Evolutionary conservation across 2,888 invertebrate genomes (phyloP).

Genomic region (Tortricodes alternella): DNA sequence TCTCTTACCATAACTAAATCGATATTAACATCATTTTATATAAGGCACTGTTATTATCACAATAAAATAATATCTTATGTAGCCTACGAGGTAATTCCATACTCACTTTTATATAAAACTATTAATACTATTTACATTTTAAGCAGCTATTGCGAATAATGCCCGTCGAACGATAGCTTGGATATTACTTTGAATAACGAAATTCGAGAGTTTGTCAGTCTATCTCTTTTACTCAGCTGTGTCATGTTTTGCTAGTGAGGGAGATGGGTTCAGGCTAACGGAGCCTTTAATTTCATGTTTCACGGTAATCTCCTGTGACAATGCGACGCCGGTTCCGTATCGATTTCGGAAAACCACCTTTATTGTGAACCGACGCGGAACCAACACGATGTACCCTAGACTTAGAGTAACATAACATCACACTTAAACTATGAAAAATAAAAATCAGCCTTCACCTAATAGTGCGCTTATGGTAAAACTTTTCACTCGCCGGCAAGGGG

Average conservation of each 20-base stretch:
- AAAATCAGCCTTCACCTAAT: slow-evolving; percentile 71
- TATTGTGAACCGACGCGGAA: slow-evolving; percentile 5
- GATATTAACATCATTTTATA: slow-evolving; percentile 1
- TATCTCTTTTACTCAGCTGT: neutral
- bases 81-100: slow-evolving; percentile 43
- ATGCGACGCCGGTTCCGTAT: too few relatives aligned
- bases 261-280: too few relatives aligned
- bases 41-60: slow-evolving; percentile 70
- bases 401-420: slow-evolving; percentile 1
- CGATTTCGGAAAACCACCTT: too few relatives aligned
- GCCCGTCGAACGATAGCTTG: slow-evolving; percentile 35
- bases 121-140: slow-evolving; percentile 40
- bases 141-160: slow-evolving; percentile 46
- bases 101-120: slow-evolving; percentile 30
- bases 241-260: too few relatives aligned
- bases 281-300: too few relatives aligned
- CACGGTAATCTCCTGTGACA: too few relatives aligned
- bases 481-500: slow-evolving; percentile 69
- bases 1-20: slow-evolving; percentile 8
- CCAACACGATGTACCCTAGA: neutral
- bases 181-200: neutral
- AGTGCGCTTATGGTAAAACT: slow-evolving; percentile 78
- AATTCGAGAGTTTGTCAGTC: neutral
- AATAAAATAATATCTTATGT: slow-evolving; percentile 45
- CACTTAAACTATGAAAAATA: neutral